Conservation (phyloP, 2,888 invertebrate species). For the Netelia melanura region DNA sequence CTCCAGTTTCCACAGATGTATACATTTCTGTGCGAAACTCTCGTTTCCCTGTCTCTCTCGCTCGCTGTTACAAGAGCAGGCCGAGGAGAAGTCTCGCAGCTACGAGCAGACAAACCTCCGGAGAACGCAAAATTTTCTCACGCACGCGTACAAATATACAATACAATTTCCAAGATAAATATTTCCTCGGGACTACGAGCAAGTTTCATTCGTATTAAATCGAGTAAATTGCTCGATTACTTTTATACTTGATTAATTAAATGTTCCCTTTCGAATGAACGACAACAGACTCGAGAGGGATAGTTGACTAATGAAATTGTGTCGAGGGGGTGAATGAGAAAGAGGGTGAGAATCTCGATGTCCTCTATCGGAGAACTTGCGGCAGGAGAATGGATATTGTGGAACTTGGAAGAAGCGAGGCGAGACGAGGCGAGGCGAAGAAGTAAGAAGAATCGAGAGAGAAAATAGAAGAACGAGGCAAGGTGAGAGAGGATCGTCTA, state of each 20-base stretch:
- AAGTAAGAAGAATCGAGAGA: not conserved
- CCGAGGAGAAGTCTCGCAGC: conserved; percentile 5
- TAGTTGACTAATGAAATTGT: conserved; percentile 58
- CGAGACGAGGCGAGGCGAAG: not conserved
- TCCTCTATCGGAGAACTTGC: not conserved
- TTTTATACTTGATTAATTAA: conserved; percentile 45
- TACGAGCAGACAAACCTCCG: conserved; percentile 15
- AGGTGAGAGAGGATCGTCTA: conserved; percentile 20
- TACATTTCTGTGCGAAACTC: conserved; percentile 1
- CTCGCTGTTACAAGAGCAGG: not conserved
- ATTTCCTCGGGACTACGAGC: not conserved
- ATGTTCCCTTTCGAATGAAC: conserved; percentile 15
- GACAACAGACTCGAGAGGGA: conserved; percentile 35
- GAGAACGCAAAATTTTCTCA: conserved; percentile 19
- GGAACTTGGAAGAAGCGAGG: not conserved
- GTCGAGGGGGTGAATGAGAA: conserved; percentile 2
- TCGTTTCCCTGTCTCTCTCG: not conserved
- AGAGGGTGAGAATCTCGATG: conserved; percentile 28
- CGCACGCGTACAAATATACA: not conserved
- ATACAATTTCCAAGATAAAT: conserved; percentile 20
- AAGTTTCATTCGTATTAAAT: conserved; percentile 33
- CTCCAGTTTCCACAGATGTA: conserved; percentile 8
- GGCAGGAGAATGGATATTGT: conserved; percentile 1
- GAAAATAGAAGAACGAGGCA: not conserved
- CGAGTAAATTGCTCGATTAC: conserved; percentile 36